These are phyloP conservation scores for Hiodon alosoides DNA, from an alignment of 2,113 vertebrate species.

Conservation along the genomic window DNA sequence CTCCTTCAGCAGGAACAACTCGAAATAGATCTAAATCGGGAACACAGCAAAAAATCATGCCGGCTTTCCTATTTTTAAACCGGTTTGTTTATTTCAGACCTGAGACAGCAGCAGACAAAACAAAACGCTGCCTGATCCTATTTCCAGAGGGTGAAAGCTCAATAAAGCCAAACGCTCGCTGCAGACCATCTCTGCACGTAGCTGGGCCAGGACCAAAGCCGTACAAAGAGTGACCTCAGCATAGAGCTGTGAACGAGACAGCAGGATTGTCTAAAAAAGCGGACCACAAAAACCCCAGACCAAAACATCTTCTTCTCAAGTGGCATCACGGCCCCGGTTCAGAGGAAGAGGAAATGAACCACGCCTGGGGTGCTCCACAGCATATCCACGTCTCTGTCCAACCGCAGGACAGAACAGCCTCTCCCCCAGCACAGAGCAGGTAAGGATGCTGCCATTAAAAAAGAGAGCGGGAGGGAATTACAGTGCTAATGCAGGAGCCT, in stretches of 20 bases:
- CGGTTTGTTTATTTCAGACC: too few relatives aligned
- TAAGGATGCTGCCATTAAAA: constrained; percentile 25
- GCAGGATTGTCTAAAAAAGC: too few relatives aligned
- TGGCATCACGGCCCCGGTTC: background rate
- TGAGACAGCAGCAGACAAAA: too few relatives aligned
- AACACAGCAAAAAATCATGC: too few relatives aligned
- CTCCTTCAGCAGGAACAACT: background rate
- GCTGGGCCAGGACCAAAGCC: too few relatives aligned
- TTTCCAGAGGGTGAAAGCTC: background rate
- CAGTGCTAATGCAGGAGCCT: constrained; percentile 29
- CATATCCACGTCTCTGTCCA: constrained; percentile 91
- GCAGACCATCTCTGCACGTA: too few relatives aligned
- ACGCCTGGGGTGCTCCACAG: constrained; percentile 55
- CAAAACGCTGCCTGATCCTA: background rate
- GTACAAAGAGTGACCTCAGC: background rate
- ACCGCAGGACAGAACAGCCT: constrained; percentile 87
- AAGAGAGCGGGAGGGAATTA: constrained; percentile 19
- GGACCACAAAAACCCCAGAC: too few relatives aligned
- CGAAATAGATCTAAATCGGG: too few relatives aligned
- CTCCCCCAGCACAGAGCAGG: constrained; percentile 63
- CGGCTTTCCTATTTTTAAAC: too few relatives aligned
- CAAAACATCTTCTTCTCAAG: too few relatives aligned
- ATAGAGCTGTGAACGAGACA: background rate
- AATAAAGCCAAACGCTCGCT: background rate
- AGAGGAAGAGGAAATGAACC: too few relatives aligned